These are phyloP conservation scores for Charadrius vociferus DNA, from an alignment of 2,113 vertebrate species.

Conservation along the genomic window DNA sequence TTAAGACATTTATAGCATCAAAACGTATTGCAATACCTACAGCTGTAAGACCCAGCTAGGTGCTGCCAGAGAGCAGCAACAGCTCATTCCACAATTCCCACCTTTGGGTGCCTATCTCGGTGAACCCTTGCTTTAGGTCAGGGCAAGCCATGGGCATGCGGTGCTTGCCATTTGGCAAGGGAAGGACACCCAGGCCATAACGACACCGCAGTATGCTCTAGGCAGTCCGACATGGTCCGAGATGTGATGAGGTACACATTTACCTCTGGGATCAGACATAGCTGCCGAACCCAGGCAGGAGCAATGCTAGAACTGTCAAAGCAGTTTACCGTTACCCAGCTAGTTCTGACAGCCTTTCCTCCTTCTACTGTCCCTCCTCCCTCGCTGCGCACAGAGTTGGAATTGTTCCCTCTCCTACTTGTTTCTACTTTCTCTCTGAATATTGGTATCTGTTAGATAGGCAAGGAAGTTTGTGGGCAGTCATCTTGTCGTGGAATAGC, in stretches of 20 bases:
- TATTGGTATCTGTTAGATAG: not conserved
- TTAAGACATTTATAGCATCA: not conserved
- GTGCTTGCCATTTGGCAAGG: not conserved
- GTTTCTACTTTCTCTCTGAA: not conserved
- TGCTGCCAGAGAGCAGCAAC: not conserved
- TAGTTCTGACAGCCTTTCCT: not conserved
- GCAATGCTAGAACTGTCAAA: not conserved
- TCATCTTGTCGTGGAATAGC: too few relatives aligned
- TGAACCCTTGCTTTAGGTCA: not conserved
- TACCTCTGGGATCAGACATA: not conserved
- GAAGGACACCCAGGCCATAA: not conserved
- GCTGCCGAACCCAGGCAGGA: not conserved
- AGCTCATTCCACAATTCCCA: not conserved
- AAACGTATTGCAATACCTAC: not conserved
- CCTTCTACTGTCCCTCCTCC: not conserved
- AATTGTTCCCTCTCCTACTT: not conserved
- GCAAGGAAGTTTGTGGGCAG: not conserved
- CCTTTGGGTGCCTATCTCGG: not conserved
- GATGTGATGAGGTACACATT: not conserved
- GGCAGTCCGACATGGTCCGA: not conserved
- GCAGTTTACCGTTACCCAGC: not conserved
- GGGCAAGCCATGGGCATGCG: not conserved
- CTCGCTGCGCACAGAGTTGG: not conserved
- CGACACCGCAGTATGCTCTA: accelerated
- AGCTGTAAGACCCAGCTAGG: not conserved